phyloP scores from a whole-genome alignment of 2,113 vertebrate genomes.

The Thermophis baileyi region DNA sequence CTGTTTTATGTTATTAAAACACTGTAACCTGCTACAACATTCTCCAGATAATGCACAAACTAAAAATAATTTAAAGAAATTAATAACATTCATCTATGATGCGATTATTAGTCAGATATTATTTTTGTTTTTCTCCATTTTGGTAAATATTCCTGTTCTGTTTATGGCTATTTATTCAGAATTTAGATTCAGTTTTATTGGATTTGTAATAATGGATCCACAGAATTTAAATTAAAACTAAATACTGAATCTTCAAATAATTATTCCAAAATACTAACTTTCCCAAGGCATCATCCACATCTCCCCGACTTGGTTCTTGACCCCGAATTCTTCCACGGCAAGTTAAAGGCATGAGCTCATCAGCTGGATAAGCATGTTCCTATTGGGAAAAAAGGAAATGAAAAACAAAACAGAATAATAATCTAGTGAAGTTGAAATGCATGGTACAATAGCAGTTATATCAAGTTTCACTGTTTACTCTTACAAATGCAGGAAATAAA shows the following conservation, averaged over 20 bases:
- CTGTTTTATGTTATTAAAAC: background rate
- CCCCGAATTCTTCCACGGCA: constrained; percentile 94
- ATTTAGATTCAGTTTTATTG: background rate
- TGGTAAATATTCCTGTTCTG: background rate
- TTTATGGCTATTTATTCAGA: background rate
- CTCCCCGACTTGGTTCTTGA: constrained; percentile 93
- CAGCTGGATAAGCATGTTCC: constrained; percentile 97
- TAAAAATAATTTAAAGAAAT: background rate
- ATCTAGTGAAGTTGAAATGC: background rate
- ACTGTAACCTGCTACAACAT: background rate
- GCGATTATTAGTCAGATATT: background rate
- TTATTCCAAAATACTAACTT: constrained; percentile 78
- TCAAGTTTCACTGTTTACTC: background rate
- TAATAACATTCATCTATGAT: background rate
- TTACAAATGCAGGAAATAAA: background rate
- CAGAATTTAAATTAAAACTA: background rate
- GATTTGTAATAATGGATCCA: background rate
- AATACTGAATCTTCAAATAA: background rate
- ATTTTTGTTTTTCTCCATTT: background rate
- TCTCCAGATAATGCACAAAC: background rate
- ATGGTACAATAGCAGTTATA: background rate
- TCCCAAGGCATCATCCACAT: constrained; percentile 94
- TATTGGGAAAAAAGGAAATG: constrained; percentile 38
- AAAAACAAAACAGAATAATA: background rate
- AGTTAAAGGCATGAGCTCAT: constrained; percentile 98